Evolutionary conservation across 2,113 vertebrate species (phyloP).

Genomic region (Climacteris rufus): DNA sequence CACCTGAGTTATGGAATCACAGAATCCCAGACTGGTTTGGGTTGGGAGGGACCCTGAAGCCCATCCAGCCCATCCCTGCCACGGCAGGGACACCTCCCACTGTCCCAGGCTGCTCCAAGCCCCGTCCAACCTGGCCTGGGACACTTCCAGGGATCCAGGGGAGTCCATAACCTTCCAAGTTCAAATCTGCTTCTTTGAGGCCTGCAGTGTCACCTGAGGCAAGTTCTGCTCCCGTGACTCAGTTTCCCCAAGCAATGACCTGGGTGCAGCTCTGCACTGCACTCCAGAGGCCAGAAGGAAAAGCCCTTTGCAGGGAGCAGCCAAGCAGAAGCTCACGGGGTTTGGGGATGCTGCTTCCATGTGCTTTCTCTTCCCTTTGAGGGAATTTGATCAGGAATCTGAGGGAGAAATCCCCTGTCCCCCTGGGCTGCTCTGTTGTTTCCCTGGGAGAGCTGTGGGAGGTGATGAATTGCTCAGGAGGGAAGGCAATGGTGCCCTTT

Average conservation of each 20-base stretch:
- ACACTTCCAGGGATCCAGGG: neutral
- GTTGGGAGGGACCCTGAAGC: neutral
- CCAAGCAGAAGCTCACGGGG: accelerated
- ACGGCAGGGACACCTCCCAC: neutral
- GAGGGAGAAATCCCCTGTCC: neutral
- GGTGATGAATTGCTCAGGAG: slow-evolving; percentile 27
- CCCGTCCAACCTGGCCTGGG: neutral
- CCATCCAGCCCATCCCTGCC: neutral
- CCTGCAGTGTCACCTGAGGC: neutral
- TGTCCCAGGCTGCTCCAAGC: neutral
- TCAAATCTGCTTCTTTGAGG: neutral
- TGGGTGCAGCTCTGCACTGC: accelerated
- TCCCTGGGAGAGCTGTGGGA: neutral
- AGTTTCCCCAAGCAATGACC: neutral
- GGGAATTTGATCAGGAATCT: neutral
- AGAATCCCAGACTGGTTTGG: neutral
- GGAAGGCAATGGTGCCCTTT: slow-evolving; percentile 35
- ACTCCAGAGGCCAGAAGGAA: neutral
- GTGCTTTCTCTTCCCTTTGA: accelerated
- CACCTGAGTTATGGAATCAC: no score
- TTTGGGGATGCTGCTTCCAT: neutral
- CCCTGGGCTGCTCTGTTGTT: neutral
- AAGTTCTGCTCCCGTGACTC: neutral
- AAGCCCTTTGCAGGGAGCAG: neutral
- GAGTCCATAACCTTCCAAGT: neutral